phyloP scores from a whole-genome alignment of 2,113 vertebrate genomes.

The Empidonax alnorum region DNA sequence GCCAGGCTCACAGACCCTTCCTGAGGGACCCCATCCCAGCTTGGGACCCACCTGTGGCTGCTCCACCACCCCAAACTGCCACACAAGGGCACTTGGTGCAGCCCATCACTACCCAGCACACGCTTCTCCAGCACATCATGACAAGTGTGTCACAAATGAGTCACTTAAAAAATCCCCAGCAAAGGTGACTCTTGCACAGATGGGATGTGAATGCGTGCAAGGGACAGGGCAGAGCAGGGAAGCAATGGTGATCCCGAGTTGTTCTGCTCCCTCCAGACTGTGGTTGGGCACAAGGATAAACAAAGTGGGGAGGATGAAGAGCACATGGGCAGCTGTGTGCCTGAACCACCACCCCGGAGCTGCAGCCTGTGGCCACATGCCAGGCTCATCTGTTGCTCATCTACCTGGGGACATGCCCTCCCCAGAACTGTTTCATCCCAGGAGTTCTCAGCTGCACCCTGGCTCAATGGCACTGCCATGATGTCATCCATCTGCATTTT shows the following conservation, averaged over 20 bases:
- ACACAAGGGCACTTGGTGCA: background rate
- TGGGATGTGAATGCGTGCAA: fast-evolving
- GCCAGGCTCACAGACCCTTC: background rate
- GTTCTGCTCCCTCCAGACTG: background rate
- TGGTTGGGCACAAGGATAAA: background rate
- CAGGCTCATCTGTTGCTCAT: background rate
- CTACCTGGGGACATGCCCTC: fast-evolving
- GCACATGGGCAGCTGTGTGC: background rate
- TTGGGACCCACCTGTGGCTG: fast-evolving
- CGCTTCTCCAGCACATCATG: fast-evolving
- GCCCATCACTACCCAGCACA: background rate
- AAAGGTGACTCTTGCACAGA: background rate
- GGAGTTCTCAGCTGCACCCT: background rate
- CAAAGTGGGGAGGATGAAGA: fast-evolving
- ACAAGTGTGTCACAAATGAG: background rate
- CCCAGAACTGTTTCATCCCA: background rate
- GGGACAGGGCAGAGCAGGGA: fast-evolving
- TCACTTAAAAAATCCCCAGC: background rate
- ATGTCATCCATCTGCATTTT: background rate
- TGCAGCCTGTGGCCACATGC: background rate
- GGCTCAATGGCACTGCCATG: background rate
- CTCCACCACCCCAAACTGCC: fast-evolving
- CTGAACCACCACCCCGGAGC: background rate
- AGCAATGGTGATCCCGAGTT: fast-evolving
- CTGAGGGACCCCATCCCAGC: background rate